Base-by-base conservation (phyloP, 2,888 invertebrate genomes). In the Apantesis nais region DNA sequence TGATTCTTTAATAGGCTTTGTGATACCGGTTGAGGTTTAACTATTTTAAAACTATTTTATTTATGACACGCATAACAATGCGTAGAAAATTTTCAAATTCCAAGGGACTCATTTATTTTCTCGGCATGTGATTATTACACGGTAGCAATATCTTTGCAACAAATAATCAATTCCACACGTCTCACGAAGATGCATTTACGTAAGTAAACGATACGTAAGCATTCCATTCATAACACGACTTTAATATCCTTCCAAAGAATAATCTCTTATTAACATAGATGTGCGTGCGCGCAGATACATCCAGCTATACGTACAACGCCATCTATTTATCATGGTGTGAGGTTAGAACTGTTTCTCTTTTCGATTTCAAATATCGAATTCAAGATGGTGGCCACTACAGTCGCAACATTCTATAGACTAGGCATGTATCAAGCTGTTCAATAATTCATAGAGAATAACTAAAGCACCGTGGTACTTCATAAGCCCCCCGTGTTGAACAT, bases 401-500 rank as follows among this genome's bases (percentile, higher is more conserved):
- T 79, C 79, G 75, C 84, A 76, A 82, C 82, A 84, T 86, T 81
- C 83, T 85, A 85, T 80, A 86, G 83, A 84, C 88, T 86, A 88
- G 86, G 89, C 90, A 87, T 92, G 92, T 91, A 89, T 90, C 90
- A 88, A 88, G 82, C 87, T 90, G 85, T 88, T 94, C 89, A 87
- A 94, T 94, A 93, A 94, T 93, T 93, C 93, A 94, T 93, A 83
- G 76, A 77, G 87, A 83, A 90, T 90, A 89, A 90, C 89, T 89
- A 90, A 91, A 90, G 86, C 88, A 86, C 75, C 80, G 63, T 79
- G 81, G 82, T 81, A 85, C 85, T 88, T 86, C 87, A 85, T 86
- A 86, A 89, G 86, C 90, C 92, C 91, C 92, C 93, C 90, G 92
- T 89, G 88, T 87, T 78, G 93, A 83, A 83, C 89, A 93, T 93